These are phyloP conservation scores for Strongylocentrotus purpuratus DNA, from an alignment of 35 echinoderm and acorn worm genomes.

Conservation along the genomic window DNA sequence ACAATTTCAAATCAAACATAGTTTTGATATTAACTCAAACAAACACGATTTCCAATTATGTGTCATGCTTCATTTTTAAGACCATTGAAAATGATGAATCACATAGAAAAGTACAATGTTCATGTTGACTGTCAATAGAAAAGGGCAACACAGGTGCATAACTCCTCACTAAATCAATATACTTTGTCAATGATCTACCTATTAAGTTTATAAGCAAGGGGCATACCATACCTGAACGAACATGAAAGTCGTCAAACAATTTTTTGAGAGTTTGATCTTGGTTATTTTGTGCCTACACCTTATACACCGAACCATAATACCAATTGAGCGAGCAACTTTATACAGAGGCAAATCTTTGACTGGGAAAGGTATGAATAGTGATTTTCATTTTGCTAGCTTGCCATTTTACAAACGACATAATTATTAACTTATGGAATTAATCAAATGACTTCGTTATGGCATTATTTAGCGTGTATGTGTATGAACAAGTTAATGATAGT, in stretches of 20 bases:
- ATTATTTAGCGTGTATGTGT: too few species aligned
- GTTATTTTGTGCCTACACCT: not conserved
- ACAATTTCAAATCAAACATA: not conserved
- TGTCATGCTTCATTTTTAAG: not conserved
- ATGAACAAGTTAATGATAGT: too few species aligned
- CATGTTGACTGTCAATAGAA: not conserved
- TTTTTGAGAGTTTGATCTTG: not conserved
- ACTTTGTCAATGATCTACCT: not conserved
- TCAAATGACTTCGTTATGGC: not conserved
- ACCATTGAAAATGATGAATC: not conserved
- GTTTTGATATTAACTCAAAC: not conserved
- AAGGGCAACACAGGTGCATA: not conserved
- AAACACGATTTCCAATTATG: not conserved
- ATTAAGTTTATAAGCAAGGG: not conserved
- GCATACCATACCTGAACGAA: not conserved
- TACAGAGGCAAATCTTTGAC: not conserved
- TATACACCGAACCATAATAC: not conserved
- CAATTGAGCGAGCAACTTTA: not conserved
- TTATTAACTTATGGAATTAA: not conserved
- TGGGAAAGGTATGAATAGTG: not conserved
- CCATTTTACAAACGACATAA: not conserved
- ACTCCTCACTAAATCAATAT: not conserved
- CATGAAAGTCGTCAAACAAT: not conserved
- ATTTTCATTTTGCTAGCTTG: not conserved
- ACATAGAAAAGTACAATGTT: not conserved